Evolutionary conservation across 2,797 vertebrate genomes (phyloP), one percentile per base, ranked within the genome.

Genomic region (Hybognathus amarus): DNA sequence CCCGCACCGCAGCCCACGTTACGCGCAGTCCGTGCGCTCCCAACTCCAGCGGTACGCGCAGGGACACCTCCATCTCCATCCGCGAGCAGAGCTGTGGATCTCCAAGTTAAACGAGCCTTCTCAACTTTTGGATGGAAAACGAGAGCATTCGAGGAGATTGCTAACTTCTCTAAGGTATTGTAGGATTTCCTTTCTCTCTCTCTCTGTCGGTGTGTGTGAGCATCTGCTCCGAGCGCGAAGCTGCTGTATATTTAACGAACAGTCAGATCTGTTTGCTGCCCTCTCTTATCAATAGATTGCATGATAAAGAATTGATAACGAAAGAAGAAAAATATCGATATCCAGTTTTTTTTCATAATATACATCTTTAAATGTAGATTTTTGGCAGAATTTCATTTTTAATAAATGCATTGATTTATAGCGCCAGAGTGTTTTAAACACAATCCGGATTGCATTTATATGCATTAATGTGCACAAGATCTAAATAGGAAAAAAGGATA

Each of bases 61-160:
- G 87, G 88, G 87, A 22, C 90, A 77, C 91, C 86, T 83, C 84
- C 90, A 86, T 71, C 84, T 67, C 83, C 80, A 63, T 52, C 77
- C 83, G 61, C 68, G 56, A 85, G n/a, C 85, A 71, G 80, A 77
- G 82, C 75, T 80, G 69, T 71, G 89, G 87, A 90, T 88, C 90
- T 87, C 88, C 27, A 83, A 86, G 84, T 79, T 82, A 74, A 84
- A 90, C 66, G 85, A 92, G 90, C 88, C 84, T 88, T 90, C 87
- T 91, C 89, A 94, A 95, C 94, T 95, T 83, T 94, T 95, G 94
- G 92, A 96, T 96, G 95, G 95, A 94, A 95, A 92, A 90, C 94
- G 83, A 89, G 93, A 92, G 89, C 90, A 91, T 86, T 73, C 91
- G 64, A 87, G 87, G 84, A 90, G 89, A 92, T 92, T 93, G 91